Evolutionary conservation across 2,888 invertebrate genomes (phyloP), one percentile per base, ranked within the genome.

Genomic region (Stenurella melanura): DNA sequence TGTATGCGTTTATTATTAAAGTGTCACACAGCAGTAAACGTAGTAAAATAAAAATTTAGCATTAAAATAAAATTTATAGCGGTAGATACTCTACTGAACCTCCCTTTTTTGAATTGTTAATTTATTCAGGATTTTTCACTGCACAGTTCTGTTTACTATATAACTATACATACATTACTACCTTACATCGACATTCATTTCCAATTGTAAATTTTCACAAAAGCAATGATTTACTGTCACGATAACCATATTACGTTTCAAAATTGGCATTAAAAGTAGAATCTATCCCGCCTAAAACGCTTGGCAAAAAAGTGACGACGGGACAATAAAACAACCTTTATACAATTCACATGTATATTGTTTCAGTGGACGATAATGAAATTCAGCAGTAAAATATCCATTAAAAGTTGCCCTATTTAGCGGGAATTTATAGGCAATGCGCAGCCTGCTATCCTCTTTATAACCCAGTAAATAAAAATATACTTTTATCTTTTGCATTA

Each of bases 361-460:
- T 73, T 73, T 12, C 60, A 57, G 58, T 57, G 66, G 1, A 57
- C 42, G 60, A 6, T 57, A 66, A 73, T 73, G 18, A 73, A 73
- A 56, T 34, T 56, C 64, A 10, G 30, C 56, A 63, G 57, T 66
- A 64, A 73, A 72, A 72, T 63, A 26, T 30, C 63, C 38, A 63
- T 63, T 63, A 54, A 64, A 61, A 66, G 30, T 57, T 57, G 73
- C 26, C 15, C 30, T 64, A 30, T 54, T 21, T 18, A 34, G 21
- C 19, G 18, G 6, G 26, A 30, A 50, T 72, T 72, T 56, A 64
- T 64, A 34, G 34, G 9, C 19, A 42, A 54, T 26, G 26, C 15
- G 42, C 42, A 42, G 11, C 12, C 3, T 11, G 42, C 15, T 42
- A 12, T 26, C 21, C 21, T 26, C 15, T 42, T 42, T 42, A 42